Conservation (phyloP, 2,797 vertebrate genomes). For the Bradypus variegatus region DNA sequence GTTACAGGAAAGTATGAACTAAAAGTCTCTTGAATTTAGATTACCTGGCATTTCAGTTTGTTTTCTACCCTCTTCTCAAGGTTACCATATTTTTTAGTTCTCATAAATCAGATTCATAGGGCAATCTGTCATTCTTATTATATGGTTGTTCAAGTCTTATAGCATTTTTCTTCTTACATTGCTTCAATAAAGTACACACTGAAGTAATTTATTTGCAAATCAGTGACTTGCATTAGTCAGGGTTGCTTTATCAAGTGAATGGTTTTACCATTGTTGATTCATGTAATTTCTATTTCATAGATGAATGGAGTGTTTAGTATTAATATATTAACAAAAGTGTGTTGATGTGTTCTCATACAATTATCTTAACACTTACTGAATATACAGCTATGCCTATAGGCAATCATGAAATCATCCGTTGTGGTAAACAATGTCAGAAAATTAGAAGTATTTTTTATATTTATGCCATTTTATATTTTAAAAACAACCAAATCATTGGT, state of each 20-base stretch:
- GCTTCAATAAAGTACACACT: slow-evolving; percentile 23
- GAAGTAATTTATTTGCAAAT: slow-evolving; percentile 32
- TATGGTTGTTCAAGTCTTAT: neutral
- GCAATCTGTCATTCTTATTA: slow-evolving; percentile 38
- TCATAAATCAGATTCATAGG: slow-evolving; percentile 44
- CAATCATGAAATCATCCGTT: neutral
- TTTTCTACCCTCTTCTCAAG: slow-evolving; percentile 28
- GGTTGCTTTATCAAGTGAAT: slow-evolving; percentile 16
- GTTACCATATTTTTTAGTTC: slow-evolving; percentile 1
- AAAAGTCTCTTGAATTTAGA: slow-evolving; percentile 14
- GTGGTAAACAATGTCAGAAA: neutral
- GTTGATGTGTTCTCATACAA: neutral
- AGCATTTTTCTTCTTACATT: slow-evolving; percentile 12
- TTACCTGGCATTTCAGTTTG: slow-evolving; percentile 37
- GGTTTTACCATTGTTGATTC: neutral
- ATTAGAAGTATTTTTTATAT: neutral
- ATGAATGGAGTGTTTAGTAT: neutral
- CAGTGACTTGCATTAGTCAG: neutral
- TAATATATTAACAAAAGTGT: neutral
- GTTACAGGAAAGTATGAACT: slow-evolving; percentile 1
- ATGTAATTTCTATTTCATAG: slow-evolving; percentile 27
- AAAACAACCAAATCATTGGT: neutral
- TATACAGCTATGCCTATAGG: neutral
- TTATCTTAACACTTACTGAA: neutral
- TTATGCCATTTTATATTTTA: neutral